These are phyloP conservation scores for Phocoena sinus DNA, from an alignment of 2,113 vertebrate species.

Conservation along the genomic window DNA sequence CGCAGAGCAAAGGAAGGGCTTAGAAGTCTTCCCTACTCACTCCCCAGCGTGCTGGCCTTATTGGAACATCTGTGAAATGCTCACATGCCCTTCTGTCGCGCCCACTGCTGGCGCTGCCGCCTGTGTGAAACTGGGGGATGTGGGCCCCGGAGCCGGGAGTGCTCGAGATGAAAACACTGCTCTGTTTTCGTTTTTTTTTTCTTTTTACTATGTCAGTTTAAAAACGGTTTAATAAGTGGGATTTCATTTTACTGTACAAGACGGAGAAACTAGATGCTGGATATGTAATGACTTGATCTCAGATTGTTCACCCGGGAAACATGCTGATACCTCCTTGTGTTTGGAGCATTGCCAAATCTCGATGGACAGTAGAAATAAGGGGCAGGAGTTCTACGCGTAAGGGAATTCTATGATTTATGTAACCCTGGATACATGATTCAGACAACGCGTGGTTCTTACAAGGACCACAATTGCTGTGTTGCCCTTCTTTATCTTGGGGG, in stretches of 20 bases:
- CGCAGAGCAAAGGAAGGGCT: background rate
- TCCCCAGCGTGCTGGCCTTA: background rate
- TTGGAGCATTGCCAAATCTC: background rate
- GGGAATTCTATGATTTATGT: background rate
- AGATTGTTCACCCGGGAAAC: background rate
- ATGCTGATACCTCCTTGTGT: fast-evolving
- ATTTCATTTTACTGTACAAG: background rate
- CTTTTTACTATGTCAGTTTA: background rate
- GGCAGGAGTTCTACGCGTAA: background rate
- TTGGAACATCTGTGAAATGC: background rate
- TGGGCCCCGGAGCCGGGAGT: fast-evolving
- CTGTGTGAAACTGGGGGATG: fast-evolving
- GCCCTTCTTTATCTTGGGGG: background rate
- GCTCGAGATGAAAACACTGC: background rate
- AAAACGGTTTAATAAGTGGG: background rate
- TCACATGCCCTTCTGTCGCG: background rate
- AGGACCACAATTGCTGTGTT: fast-evolving
- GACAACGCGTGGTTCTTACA: background rate
- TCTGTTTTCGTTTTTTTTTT: fast-evolving
- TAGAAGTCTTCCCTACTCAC: background rate
- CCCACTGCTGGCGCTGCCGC: background rate
- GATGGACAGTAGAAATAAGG: background rate
- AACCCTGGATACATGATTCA: background rate
- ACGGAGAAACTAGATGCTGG: background rate
- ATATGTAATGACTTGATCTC: background rate